These are phyloP conservation scores for Aphelocoma coerulescens DNA, from an alignment of 2,113 vertebrate species.

Conservation along the genomic window DNA sequence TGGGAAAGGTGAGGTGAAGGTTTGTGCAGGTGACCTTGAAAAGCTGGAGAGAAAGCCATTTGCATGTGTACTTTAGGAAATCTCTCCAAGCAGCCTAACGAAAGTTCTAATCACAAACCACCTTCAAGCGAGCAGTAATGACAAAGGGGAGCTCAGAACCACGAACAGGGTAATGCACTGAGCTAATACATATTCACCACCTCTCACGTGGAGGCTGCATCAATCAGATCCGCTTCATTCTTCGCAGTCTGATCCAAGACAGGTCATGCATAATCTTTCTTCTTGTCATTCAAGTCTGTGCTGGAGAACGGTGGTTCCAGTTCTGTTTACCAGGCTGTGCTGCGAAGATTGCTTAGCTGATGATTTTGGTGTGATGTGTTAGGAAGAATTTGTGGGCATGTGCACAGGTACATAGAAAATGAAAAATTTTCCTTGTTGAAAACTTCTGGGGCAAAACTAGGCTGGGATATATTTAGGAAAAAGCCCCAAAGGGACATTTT, in stretches of 20 bases:
- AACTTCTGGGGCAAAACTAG: not conserved
- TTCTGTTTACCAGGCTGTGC: not conserved
- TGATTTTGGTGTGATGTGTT: not conserved
- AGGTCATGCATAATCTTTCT: not conserved
- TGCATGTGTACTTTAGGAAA: not conserved
- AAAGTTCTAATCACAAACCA: not conserved
- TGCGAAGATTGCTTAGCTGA: not conserved
- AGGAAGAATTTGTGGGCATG: not conserved
- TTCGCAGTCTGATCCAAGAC: not conserved
- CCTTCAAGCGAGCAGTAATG: not conserved
- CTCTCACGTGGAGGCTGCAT: not conserved
- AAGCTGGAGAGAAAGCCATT: not conserved
- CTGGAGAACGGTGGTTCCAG: not conserved
- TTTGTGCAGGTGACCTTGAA: not conserved
- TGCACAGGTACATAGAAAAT: not conserved
- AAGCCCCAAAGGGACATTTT: not conserved
- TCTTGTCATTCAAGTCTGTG: not conserved
- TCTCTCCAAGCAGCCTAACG: not conserved
- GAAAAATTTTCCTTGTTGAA: not conserved
- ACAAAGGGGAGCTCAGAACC: constrained; percentile 15
- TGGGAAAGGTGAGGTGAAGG: not conserved
- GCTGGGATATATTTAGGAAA: not conserved
- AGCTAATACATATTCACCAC: constrained; percentile 2
- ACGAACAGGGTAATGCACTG: not conserved
- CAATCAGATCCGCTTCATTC: not conserved